A percentile compares a stretch with the other conserved stretches of the same genome.
phyloP scores from a whole-genome alignment of 2,113 vertebrate genomes.

The Gnathonemus echidnorhynchus region DNA sequence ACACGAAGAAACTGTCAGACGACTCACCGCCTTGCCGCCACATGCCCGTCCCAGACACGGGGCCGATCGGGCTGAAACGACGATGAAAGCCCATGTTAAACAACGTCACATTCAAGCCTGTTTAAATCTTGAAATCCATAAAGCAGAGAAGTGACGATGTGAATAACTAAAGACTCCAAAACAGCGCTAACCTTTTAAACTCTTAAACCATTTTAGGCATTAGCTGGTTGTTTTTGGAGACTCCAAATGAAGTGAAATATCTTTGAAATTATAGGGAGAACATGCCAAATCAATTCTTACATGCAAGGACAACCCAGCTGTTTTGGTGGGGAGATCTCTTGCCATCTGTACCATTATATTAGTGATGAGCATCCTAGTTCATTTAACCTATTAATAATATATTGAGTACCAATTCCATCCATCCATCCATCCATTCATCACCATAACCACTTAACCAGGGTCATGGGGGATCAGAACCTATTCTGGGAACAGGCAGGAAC shows the following conservation, averaged over 20 bases:
- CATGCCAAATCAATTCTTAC: neutral
- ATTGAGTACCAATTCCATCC: neutral
- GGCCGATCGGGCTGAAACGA: neutral
- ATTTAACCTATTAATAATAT: neutral
- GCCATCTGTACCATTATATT: neutral
- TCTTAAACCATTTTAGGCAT: neutral
- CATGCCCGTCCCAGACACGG: neutral
- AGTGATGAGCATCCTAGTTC: neutral
- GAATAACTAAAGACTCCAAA: neutral
- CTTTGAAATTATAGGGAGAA: neutral
- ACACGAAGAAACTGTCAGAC: constrained; percentile 10
- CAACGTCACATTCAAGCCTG: neutral
- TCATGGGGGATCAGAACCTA: no score
- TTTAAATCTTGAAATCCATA: neutral
- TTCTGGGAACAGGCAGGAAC: no score
- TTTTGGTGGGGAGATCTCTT: neutral
- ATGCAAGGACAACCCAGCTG: neutral
- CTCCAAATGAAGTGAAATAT: neutral
- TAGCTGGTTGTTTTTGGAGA: neutral
- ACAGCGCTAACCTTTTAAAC: neutral
- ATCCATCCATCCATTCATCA: no score
- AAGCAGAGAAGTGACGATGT: neutral
- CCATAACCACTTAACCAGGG: no score
- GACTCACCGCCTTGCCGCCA: neutral
- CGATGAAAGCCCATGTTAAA: neutral